Percentiles rank a stretch among this genome's conserved stretches.
Conservation (phyloP, 2,888 invertebrate genomes). For the Sminthurinus aureus region DNA sequence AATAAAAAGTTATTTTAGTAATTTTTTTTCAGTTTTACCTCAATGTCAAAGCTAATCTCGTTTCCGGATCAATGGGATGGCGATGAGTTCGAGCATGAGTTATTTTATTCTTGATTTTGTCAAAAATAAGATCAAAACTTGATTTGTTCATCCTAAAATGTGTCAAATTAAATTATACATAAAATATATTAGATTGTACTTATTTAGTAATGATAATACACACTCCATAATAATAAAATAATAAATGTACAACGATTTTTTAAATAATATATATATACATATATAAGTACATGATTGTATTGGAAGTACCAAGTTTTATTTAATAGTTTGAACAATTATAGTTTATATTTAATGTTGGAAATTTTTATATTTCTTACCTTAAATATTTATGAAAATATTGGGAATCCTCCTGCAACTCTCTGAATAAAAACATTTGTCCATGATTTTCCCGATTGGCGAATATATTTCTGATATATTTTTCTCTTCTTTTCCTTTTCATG, state of each 20-base stretch:
- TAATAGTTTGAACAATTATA: background rate
- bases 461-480: background rate
- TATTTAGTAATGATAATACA: no score
- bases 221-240: no score
- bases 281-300: background rate
- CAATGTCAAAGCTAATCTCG: background rate
- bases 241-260: no score
- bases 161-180: no score
- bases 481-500: no score
- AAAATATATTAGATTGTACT: no score
- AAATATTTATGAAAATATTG: slow-evolving; percentile 1
- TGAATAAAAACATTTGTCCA: background rate
- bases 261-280: no score
- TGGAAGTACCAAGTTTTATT: background rate
- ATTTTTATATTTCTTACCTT: no score
- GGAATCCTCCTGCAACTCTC: background rate
- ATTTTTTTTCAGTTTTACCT: background rate
- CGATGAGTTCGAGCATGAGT: background rate
- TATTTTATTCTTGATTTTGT: background rate
- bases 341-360: background rate
- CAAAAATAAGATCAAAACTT: background rate
- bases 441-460: background rate
- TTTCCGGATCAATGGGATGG: background rate
- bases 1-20: background rate
- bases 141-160: background rate